Evolutionary conservation across 1,140 invertebrate species (phyloP).

Genomic region (Atta cephalotes): DNA sequence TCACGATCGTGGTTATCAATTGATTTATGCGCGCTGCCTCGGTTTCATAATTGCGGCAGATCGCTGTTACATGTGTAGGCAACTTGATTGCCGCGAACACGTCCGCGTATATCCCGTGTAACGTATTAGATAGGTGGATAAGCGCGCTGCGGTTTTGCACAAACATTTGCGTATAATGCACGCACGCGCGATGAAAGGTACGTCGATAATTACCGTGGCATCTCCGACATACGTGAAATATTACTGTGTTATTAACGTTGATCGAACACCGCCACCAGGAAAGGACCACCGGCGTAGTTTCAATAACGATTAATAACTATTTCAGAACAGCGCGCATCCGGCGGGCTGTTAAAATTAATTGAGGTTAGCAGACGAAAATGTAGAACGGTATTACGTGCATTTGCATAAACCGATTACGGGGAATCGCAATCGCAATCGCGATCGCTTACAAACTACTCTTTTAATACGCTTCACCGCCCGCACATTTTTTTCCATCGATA

Average conservation of each 20-base stretch:
- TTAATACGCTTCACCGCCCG: neutral
- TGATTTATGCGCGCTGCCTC: constrained; percentile 33
- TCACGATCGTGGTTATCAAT: constrained; percentile 20
- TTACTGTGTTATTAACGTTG: constrained; percentile 45
- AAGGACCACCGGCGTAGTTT: constrained; percentile 70
- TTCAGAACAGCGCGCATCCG: neutral
- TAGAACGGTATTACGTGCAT: constrained; percentile 17
- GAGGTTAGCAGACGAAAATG: constrained; percentile 35
- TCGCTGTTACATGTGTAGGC: constrained; percentile 13
- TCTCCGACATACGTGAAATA: constrained; percentile 51
- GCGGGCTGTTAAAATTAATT: constrained; percentile 44
- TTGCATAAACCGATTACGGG: constrained; percentile 71
- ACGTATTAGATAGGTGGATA: constrained; percentile 25
- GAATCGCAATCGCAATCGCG: constrained; percentile 40
- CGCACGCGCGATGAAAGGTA: constrained; percentile 23
- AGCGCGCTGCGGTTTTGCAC: constrained; percentile 1
- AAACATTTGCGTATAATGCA: constrained; percentile 14
- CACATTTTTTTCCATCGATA: neutral
- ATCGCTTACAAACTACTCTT: constrained; percentile 22
- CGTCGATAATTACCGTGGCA: constrained; percentile 37
- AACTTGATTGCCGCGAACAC: constrained; percentile 25
- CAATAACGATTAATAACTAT: constrained; percentile 72
- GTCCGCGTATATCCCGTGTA: neutral
- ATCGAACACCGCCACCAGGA: constrained; percentile 28
- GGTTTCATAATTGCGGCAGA: constrained; percentile 37